These are phyloP conservation scores for Ennomos quercinarius DNA, from an alignment of 2,888 invertebrate genomes.

Conservation along the genomic window DNA sequence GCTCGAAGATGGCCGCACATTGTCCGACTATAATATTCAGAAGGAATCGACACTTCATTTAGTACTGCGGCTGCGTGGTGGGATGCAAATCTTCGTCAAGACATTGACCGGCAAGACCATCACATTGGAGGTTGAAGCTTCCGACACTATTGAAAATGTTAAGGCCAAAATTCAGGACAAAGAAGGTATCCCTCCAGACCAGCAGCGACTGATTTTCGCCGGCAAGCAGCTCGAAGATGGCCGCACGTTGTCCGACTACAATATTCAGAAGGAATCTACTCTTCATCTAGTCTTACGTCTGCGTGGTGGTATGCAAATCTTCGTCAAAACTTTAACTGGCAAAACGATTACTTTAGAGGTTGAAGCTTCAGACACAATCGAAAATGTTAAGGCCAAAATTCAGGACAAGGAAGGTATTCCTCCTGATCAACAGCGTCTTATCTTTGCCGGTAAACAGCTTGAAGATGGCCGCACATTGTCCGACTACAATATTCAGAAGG, in stretches of 20 bases:
- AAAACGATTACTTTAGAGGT: constrained; percentile 40
- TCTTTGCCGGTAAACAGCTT: constrained; percentile 41
- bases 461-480: constrained; percentile 41
- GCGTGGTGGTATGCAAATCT: constrained; percentile 45
- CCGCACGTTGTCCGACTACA: constrained; percentile 39
- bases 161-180: constrained; percentile 43
- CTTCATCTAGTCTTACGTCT: constrained; percentile 40
- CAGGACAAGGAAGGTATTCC: constrained; percentile 43
- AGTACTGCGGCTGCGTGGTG: constrained; percentile 40
- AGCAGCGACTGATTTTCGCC: constrained; percentile 40
- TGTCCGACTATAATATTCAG: constrained; percentile 42
- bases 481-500: constrained; percentile 42
- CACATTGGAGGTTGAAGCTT: constrained; percentile 37
- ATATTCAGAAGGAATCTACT: constrained; percentile 40
- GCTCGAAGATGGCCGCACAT: constrained; percentile 38
- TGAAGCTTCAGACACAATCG: constrained; percentile 38
- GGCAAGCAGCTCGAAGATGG: constrained; percentile 42
- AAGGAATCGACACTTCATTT: constrained; percentile 40
- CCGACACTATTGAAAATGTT: constrained; percentile 40
- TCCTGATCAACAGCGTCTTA: constrained; percentile 39
- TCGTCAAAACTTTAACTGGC: constrained; percentile 39
- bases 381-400: constrained; percentile 40
- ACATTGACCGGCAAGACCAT: constrained; percentile 39
- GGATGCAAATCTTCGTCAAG: constrained; percentile 43
- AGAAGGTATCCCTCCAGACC: constrained; percentile 42